Percentiles rank a stretch among this genome's conserved stretches.
These are phyloP conservation scores for Grapholita molesta DNA, from an alignment of 1,140 invertebrate species.

Conservation along the genomic window DNA sequence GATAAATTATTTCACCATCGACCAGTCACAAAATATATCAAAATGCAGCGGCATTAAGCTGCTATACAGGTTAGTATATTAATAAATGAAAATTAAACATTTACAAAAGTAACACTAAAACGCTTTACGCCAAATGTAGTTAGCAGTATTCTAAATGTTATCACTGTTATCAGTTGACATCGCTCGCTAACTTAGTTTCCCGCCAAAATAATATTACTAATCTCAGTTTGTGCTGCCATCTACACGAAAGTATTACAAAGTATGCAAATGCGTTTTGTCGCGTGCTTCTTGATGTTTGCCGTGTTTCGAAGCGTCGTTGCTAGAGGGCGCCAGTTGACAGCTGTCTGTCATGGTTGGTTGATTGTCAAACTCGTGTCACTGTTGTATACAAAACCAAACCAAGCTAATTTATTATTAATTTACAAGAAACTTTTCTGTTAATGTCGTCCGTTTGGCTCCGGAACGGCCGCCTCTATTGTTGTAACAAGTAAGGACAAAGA, in stretches of 20 bases:
- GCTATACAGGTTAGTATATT: slow-evolving; percentile 50
- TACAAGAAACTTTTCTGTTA: slow-evolving; percentile 66
- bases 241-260: slow-evolving; percentile 30
- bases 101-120: neutral
- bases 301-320: slow-evolving; percentile 20
- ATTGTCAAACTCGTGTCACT: slow-evolving; percentile 49
- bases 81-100: neutral
- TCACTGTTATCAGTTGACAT: too few relatives aligned
- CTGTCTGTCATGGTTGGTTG: slow-evolving; percentile 33
- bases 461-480: slow-evolving; percentile 37
- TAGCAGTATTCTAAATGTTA: too few relatives aligned
- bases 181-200: slow-evolving; percentile 21
- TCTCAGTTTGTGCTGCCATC: slow-evolving; percentile 39
- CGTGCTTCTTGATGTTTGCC: slow-evolving; percentile 19
- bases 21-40: slow-evolving; percentile 29
- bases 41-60: slow-evolving; percentile 72
- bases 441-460: slow-evolving; percentile 42
- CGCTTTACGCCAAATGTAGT: neutral
- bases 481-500: slow-evolving; percentile 52
- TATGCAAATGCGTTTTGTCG: slow-evolving; percentile 42
- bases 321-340: slow-evolving; percentile 49
- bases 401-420: slow-evolving; percentile 76
- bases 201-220: slow-evolving; percentile 24
- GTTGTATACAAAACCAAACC: slow-evolving; percentile 67
- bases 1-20: slow-evolving; percentile 35